Conservation (phyloP, 2,113 vertebrate genomes). For the Pterocles orientalis region DNA sequence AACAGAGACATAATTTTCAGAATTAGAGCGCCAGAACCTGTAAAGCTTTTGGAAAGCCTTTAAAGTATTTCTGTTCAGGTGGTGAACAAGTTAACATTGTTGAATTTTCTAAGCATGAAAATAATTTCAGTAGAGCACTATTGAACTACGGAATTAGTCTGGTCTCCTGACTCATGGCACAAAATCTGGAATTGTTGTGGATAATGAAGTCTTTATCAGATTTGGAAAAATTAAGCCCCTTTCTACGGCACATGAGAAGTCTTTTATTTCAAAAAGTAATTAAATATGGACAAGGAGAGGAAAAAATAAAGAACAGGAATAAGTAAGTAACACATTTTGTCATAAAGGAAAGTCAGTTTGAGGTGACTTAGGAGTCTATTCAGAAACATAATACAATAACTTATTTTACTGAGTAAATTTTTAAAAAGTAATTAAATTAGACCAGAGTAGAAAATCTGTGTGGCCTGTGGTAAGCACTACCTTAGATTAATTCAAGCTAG, state of each 20-base stretch:
- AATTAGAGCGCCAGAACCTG: not conserved
- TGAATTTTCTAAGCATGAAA: slow-evolving; percentile 18
- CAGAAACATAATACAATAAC: not conserved
- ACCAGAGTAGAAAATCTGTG: not conserved
- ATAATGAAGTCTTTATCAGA: slow-evolving; percentile 42
- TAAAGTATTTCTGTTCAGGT: slow-evolving; percentile 43
- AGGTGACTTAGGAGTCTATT: not conserved
- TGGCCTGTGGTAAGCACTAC: not conserved
- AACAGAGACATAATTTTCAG: slow-evolving; percentile 3
- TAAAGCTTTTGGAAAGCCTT: slow-evolving; percentile 38
- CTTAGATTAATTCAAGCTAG: not conserved
- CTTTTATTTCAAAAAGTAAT: slow-evolving; percentile 10
- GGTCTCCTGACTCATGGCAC: not conserved
- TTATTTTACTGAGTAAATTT: not conserved
- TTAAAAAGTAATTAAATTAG: not conserved
- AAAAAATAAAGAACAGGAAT: not conserved
- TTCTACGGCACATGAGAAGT: not conserved
- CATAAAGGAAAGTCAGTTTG: not conserved
- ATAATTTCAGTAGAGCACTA: not conserved
- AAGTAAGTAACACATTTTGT: not conserved
- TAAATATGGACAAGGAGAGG: not conserved
- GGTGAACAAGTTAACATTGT: slow-evolving; percentile 37
- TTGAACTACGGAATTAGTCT: not conserved
- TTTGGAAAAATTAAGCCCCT: slow-evolving; percentile 31
- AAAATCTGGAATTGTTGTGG: slow-evolving; percentile 27